These are phyloP conservation scores for Augochlorella aurata DNA, from an alignment of 2,888 invertebrate species.

Conservation along the genomic window DNA sequence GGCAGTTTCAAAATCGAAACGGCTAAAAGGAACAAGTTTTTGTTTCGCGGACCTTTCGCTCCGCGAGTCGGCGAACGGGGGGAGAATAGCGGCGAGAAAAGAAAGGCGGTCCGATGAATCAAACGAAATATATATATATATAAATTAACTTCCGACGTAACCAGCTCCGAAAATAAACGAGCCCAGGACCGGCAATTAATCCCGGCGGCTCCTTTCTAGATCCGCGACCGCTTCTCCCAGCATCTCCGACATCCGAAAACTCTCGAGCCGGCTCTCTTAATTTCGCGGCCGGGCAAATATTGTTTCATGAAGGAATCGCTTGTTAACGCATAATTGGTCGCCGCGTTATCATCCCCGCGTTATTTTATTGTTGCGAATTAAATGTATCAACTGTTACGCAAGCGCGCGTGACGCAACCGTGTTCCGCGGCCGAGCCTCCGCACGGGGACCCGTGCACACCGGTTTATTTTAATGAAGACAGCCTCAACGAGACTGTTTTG, in stretches of 20 bases:
- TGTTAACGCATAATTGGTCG: conserved; percentile 13
- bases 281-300: conserved; percentile 4
- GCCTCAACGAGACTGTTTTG: too few relatives aligned
- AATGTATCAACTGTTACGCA: conserved; percentile 40
- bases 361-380: not conserved
- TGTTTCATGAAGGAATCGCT: not conserved
- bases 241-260: not conserved
- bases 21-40: conserved; percentile 6
- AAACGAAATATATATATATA: not conserved
- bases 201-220: not conserved
- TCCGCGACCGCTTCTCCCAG: not conserved
- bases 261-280: not conserved
- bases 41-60: conserved; percentile 4
- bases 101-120: not conserved
- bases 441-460: not conserved
- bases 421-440: too few relatives aligned
- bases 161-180: not conserved
- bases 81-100: not conserved
- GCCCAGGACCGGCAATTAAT: not conserved
- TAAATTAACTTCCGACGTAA: not conserved
- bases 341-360: conserved; percentile 15
- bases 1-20: conserved; percentile 13
- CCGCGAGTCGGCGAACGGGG: not conserved
- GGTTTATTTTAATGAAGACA: not conserved
- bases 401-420: conserved; percentile 25